Percentiles rank a stretch among this genome's conserved stretches.
Evolutionary conservation across 2,888 invertebrate genomes (phyloP).

Genomic region (Germaria angustata): DNA sequence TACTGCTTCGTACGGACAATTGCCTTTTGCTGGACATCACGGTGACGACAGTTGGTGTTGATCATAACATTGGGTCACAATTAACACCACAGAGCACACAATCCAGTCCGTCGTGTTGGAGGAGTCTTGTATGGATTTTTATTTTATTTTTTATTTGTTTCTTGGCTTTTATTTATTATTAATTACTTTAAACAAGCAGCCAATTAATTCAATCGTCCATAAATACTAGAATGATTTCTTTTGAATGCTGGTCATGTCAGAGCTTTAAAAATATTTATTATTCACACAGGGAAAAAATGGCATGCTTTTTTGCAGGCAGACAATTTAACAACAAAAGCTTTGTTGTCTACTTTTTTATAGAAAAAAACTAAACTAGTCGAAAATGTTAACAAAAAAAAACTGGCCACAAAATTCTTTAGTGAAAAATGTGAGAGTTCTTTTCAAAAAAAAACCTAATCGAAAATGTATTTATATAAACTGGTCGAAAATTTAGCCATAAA

Average conservation of each 20-base stretch:
- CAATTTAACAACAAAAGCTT: too few species aligned
- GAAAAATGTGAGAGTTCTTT: too few species aligned
- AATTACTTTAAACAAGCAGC: constrained; percentile 28
- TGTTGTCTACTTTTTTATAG: too few species aligned
- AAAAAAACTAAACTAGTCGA: too few species aligned
- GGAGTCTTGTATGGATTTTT: neutral
- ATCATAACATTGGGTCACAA: constrained; percentile 46
- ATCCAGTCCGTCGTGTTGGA: neutral
- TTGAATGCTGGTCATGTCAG: neutral
- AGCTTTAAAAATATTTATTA: constrained; percentile 1
- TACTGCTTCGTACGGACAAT: neutral
- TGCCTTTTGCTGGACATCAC: constrained; percentile 6
- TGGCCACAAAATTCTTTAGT: too few species aligned
- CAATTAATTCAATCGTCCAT: constrained; percentile 10
- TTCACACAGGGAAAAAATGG: neutral
- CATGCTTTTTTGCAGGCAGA: neutral
- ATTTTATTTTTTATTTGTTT: neutral
- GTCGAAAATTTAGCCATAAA: too few species aligned
- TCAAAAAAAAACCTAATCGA: too few species aligned
- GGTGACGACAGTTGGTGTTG: constrained; percentile 21
- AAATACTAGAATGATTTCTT: neutral
- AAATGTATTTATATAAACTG: too few species aligned
- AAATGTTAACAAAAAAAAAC: too few species aligned
- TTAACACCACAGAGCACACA: constrained; percentile 33
- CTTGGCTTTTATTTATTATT: constrained; percentile 35